Base-by-base conservation (phyloP, 2,797 vertebrate genomes). In the Lagocephalus sceleratus region DNA sequence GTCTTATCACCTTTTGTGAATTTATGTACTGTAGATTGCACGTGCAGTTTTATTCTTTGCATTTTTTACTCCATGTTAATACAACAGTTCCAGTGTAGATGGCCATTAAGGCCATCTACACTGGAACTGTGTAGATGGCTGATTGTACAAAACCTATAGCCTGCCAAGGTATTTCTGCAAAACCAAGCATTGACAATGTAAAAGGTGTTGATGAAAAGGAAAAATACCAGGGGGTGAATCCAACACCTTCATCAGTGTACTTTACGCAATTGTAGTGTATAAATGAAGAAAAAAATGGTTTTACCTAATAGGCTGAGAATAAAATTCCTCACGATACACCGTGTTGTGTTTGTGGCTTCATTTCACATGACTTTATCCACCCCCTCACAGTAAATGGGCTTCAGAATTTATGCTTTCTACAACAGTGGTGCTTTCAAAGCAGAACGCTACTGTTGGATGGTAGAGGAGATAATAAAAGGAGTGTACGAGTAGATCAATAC, bases 331-430 rank as follows among this genome's bases (percentile, higher is more conserved):
- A 66, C 72, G 75, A 79, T 78, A 81, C 74, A 66, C n/a, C n/a
- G 73, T 75, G 85, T 83, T 82, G 70, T 85, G 78, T 84, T 85
- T 84, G 82, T 77, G 74, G 77, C 81, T 84, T 73, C 78, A 87
- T 90, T 91, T 89, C 85, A 82, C 84, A 85, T 86, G 83, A 78
- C 76, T 89, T 90, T 88, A 85, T 80, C 75, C 77, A 35, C 77
- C 82, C 67, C 66, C 79, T 73, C 82, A 47, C 76, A 58, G 72
- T 74, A 88, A 88, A 89, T 81, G 82, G 84, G 79, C 82, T 79
- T 68, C 65, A 79, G 79, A 85, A 87, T 87, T 79, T 83, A 85
- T 83, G 83, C 66, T 72, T 73, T 70, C 71, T 59, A 50, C 62
- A 23, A 83, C 73, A 66, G 71, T 41, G 67, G 54, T 52, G 78